phyloP scores from a whole-genome alignment of 2,888 invertebrate species.

The Lasius platythorax region DNA sequence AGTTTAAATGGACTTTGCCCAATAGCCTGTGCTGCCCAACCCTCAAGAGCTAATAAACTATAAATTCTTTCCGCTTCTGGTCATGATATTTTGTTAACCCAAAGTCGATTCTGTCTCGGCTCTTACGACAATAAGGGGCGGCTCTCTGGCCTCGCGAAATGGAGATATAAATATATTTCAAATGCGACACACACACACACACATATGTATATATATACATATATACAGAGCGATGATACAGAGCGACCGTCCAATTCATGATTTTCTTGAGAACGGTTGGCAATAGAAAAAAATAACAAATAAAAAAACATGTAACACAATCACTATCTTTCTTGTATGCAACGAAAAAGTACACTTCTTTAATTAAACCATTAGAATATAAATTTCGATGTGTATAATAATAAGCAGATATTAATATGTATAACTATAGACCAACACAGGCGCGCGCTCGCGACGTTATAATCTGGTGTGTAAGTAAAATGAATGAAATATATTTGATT shows the following conservation, averaged over 20 bases:
- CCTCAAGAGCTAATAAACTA: slow-evolving; percentile 81
- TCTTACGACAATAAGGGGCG: slow-evolving; percentile 54
- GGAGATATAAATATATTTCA: slow-evolving; percentile 46
- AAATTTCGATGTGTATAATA: background rate
- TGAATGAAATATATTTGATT: no score
- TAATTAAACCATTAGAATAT: background rate
- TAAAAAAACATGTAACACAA: background rate
- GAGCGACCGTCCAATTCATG: background rate
- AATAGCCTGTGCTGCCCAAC: slow-evolving; percentile 80
- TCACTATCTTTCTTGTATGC: background rate
- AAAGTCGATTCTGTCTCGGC: slow-evolving; percentile 61
- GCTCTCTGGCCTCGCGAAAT: slow-evolving; percentile 12
- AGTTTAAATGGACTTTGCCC: slow-evolving; percentile 83
- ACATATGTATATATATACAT: background rate
- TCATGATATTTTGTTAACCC: slow-evolving; percentile 77
- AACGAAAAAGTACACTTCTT: background rate
- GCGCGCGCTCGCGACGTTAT: no score
- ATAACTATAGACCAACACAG: no score
- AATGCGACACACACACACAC: background rate
- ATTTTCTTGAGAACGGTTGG: background rate
- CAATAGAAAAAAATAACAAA: background rate
- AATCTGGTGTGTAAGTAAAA: no score
- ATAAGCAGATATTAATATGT: no score
- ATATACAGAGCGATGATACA: no score
- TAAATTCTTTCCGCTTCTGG: slow-evolving; percentile 77